phyloP scores from a whole-genome alignment of 2,113 vertebrate species.

The Polyodon spathula region DNA sequence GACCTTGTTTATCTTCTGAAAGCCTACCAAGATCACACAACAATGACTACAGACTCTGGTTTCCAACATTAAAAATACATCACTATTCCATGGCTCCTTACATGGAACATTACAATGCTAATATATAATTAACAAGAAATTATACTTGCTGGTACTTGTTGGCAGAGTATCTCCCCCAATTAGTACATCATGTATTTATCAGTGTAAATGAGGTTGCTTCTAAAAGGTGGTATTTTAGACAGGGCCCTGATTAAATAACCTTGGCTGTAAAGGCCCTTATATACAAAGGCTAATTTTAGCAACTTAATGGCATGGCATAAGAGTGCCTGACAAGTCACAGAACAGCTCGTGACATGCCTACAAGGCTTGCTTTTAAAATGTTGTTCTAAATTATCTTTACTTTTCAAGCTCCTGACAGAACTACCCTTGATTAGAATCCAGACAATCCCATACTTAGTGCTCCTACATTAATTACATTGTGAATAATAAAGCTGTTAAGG shows the following conservation, averaged over 20 bases:
- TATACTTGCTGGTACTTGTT: too few species aligned
- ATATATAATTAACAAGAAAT: too few species aligned
- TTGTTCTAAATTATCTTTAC: constrained; percentile 44
- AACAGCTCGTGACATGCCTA: constrained; percentile 28
- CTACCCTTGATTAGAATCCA: constrained; percentile 46
- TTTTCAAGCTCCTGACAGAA: constrained; percentile 42
- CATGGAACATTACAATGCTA: too few species aligned
- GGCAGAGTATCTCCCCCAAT: too few species aligned
- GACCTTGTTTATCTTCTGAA: too few species aligned
- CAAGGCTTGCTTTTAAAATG: constrained; percentile 29
- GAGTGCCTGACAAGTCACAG: neutral
- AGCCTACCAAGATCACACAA: too few species aligned
- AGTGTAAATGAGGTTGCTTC: neutral
- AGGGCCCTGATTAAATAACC: neutral
- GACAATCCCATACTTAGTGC: constrained; percentile 49
- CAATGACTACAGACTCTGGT: too few species aligned
- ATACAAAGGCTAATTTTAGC: constrained; percentile 25
- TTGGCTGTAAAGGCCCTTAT: constrained; percentile 8
- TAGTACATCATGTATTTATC: neutral
- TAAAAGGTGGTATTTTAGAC: neutral
- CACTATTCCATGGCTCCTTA: too few species aligned
- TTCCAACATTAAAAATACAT: too few species aligned
- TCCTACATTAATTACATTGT: constrained; percentile 57
- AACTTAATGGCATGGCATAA: constrained; percentile 14
- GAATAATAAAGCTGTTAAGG: too few species aligned